A percentile compares a stretch with the other conserved stretches of the same genome.
phyloP scores from a whole-genome alignment of 1,140 invertebrate species.

The Apocrypta bakeri region DNA sequence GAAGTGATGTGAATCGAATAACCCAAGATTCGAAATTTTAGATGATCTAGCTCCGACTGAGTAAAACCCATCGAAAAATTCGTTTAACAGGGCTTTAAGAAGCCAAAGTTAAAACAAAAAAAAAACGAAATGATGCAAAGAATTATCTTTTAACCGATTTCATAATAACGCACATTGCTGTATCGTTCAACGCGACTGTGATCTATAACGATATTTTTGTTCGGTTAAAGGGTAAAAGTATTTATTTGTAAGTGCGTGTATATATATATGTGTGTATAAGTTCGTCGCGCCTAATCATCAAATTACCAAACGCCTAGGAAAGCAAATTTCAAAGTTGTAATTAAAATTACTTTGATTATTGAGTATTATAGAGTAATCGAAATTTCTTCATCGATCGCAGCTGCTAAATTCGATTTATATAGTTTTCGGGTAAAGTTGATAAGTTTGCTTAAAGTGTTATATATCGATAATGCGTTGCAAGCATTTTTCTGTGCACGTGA shows the following conservation, averaged over 20 bases:
- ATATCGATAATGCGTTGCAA: conserved; percentile 23
- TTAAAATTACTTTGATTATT: conserved; percentile 26
- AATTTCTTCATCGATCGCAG: neutral
- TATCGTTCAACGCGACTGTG: neutral
- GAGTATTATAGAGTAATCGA: conserved; percentile 35
- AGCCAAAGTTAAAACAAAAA: too few species aligned
- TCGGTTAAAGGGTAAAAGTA: neutral
- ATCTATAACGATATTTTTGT: too few species aligned
- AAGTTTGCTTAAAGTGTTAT: conserved; percentile 19
- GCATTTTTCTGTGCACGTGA: neutral
- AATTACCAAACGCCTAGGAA: conserved; percentile 26
- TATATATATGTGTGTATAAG: too few species aligned
- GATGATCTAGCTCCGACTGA: neutral
- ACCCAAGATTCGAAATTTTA: neutral
- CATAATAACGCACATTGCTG: too few species aligned
- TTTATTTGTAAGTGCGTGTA: too few species aligned
- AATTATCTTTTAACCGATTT: too few species aligned
- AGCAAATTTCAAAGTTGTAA: too few species aligned
- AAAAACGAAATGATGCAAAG: too few species aligned
- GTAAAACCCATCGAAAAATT: neutral
- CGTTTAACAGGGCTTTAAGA: too few species aligned
- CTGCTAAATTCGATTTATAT: conserved; percentile 13
- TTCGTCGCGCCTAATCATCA: too few species aligned
- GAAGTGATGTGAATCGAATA: neutral
- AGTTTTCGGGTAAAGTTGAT: conserved; percentile 15